These are phyloP conservation scores for Noctua pronuba DNA, from an alignment of 2,888 invertebrate species.

Conservation along the genomic window DNA sequence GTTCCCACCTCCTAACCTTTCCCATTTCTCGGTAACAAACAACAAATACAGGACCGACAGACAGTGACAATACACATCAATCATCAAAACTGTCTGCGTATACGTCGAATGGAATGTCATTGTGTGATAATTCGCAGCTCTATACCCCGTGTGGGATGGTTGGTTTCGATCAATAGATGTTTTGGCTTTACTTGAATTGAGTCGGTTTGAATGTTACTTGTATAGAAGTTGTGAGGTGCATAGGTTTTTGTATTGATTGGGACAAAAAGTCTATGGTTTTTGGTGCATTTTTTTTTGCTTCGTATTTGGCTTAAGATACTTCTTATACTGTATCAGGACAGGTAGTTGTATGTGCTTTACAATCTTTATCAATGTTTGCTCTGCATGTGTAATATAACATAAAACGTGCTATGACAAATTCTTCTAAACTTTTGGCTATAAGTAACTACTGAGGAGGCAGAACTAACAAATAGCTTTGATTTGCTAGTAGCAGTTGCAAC, in stretches of 20 bases:
- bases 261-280: conserved; percentile 7
- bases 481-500: not conserved
- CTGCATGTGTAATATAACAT: not conserved
- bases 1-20: conserved; percentile 36
- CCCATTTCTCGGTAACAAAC: conserved; percentile 50
- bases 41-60: conserved; percentile 46
- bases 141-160: conserved; percentile 67
- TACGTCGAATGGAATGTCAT: conserved; percentile 73
- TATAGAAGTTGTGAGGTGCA: not conserved
- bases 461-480: conserved; percentile 6
- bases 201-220: conserved; percentile 2
- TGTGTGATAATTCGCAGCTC: conserved; percentile 74
- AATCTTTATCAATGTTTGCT: not conserved
- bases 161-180: conserved; percentile 64
- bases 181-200: conserved; percentile 40
- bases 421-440: not conserved
- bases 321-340: not conserved
- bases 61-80: conserved; percentile 59
- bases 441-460: not conserved
- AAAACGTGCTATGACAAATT: not conserved
- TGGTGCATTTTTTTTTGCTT: not conserved
- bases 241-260: conserved; percentile 13
- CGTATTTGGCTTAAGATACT: not conserved
- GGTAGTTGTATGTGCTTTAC: not conserved
- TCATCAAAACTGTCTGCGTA: conserved; percentile 57